Percentiles rank a stretch among this genome's conserved stretches.
phyloP scores from a whole-genome alignment of 2,888 invertebrate species.

The Limnephilus rhombicus region DNA sequence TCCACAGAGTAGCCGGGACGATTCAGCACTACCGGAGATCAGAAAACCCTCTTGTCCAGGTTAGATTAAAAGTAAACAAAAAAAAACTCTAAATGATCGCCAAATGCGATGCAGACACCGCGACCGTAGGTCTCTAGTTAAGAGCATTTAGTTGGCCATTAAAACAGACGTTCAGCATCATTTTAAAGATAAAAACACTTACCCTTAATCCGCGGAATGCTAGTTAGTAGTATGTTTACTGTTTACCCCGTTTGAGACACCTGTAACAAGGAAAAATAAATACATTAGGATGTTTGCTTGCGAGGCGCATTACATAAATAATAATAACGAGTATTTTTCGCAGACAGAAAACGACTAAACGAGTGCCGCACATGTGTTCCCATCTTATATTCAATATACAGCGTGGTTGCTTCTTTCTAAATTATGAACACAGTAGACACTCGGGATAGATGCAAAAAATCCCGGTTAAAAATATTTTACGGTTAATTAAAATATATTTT shows the following conservation, averaged over 20 bases:
- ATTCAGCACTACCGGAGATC: too few species aligned
- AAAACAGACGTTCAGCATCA: not conserved
- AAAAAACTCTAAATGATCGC: too few species aligned
- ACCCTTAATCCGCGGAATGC: too few species aligned
- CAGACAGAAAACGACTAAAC: slow-evolving; percentile 16
- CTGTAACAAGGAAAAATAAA: slow-evolving; percentile 16
- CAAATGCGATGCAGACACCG: too few species aligned
- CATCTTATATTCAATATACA: not conserved
- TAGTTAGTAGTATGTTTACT: not conserved
- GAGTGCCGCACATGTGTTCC: slow-evolving; percentile 6
- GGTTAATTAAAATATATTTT: too few species aligned
- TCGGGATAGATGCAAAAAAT: not conserved
- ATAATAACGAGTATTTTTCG: slow-evolving; percentile 9
- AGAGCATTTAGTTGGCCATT: too few species aligned
- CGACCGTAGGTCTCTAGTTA: too few species aligned
- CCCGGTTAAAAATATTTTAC: not conserved
- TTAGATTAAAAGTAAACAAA: too few species aligned
- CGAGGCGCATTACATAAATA: not conserved
- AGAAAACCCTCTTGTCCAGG: too few species aligned
- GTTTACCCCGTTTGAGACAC: not conserved
- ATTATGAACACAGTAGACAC: not conserved
- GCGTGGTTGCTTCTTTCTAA: not conserved
- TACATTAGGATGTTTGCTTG: not conserved
- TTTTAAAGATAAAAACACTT: too few species aligned
- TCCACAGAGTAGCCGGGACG: too few species aligned